Conservation (phyloP, 1,140 invertebrate genomes). For the Gonioctena quinquepunctata region DNA sequence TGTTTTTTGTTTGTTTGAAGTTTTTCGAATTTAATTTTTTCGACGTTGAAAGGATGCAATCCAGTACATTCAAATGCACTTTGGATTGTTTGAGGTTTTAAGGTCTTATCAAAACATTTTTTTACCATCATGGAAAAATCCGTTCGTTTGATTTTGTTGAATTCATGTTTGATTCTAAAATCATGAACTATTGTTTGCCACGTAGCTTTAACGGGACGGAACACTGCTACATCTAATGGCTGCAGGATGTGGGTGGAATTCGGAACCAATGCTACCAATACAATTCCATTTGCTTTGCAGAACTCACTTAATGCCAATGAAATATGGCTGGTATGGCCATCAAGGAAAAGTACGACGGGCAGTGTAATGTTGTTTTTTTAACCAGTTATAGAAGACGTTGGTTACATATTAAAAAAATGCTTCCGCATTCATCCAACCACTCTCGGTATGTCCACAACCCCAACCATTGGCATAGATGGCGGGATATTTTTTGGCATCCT, state of each 20-base stretch:
- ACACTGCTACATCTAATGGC: slow-evolving; percentile 28
- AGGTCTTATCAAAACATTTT: slow-evolving; percentile 9
- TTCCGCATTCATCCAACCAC: neutral
- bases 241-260: slow-evolving; percentile 40
- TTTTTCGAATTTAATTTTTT: no score
- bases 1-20: no score
- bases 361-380: slow-evolving; percentile 35
- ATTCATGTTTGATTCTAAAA: slow-evolving; percentile 36
- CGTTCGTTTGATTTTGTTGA: slow-evolving; percentile 5
- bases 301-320: slow-evolving; percentile 49
- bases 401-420: neutral
- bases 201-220: slow-evolving; percentile 45
- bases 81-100: neutral
- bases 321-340: slow-evolving; percentile 53
- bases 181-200: slow-evolving; percentile 42
- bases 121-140: slow-evolving; percentile 15
- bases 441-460: neutral
- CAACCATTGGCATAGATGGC: neutral
- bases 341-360: slow-evolving; percentile 55
- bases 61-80: slow-evolving; percentile 3
- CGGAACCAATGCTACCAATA: slow-evolving; percentile 51
- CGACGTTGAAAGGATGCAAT: slow-evolving; percentile 13
- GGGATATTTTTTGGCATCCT: no score
- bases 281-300: slow-evolving; percentile 52
- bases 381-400: neutral